Percentiles rank a stretch among this genome's conserved stretches.
Evolutionary conservation across 2,888 invertebrate species (phyloP).

Genomic region (Cyaniris semiargus): DNA sequence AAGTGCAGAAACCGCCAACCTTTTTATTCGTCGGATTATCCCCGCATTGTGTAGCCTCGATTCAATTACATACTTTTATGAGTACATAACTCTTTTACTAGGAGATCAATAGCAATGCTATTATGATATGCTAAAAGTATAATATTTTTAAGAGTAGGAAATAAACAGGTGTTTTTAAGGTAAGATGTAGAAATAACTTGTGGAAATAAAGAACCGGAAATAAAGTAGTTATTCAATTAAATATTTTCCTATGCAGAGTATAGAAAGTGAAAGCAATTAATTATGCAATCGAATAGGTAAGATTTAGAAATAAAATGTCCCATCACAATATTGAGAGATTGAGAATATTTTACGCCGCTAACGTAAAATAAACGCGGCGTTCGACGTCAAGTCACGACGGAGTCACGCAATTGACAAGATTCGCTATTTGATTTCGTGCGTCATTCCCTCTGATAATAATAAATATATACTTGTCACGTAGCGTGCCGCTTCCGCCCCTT

Average conservation of each 20-base stretch:
- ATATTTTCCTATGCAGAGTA: too few species aligned
- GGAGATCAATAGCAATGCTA: not conserved
- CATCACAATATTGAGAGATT: not conserved
- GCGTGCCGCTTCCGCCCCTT: conserved; percentile 46
- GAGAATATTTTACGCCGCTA: not conserved
- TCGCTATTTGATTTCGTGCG: conserved; percentile 47
- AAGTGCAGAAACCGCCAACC: not conserved
- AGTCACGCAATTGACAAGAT: conserved; percentile 42
- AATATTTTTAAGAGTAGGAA: not conserved
- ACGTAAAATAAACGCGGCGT: conserved; percentile 29
- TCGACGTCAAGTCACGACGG: conserved; percentile 29
- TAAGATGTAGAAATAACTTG: too few species aligned
- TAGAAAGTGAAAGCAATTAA: too few species aligned
- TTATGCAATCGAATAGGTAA: not conserved
- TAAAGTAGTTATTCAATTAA: too few species aligned
- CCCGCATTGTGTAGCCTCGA: not conserved
- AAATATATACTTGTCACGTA: conserved; percentile 57
- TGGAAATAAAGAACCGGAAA: too few species aligned
- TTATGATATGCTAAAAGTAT: too few species aligned
- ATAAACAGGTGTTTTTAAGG: too few species aligned
- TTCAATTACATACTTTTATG: not conserved
- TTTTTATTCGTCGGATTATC: not conserved
- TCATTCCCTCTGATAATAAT: conserved; percentile 54
- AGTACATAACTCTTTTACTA: not conserved
- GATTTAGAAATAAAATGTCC: not conserved